Base-by-base conservation (phyloP, 2,113 vertebrate species). In the Elephas maximus region DNA sequence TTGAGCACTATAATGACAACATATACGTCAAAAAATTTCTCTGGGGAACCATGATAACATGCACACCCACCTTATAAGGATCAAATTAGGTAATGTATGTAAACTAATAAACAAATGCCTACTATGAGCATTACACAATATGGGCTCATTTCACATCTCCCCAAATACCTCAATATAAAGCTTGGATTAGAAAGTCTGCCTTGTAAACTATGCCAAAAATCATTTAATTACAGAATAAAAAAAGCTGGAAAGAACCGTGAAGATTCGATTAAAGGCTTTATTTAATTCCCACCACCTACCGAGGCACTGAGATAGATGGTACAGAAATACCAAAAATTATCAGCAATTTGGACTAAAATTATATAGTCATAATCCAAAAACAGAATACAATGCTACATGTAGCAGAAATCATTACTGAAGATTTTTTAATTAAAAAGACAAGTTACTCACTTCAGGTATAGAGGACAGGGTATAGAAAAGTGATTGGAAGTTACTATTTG, bases 151-250 rank as follows among this genome's bases (percentile, higher is more conserved):
- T 91, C 53, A 78, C 1, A 91, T 45, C 53, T 92, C 45, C 48
- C 80, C 18, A 85, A 37, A 93, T 87, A n/a, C 15, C 65, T 79
- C 33, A 90, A 84, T 28, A 81, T 84, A 71, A 90, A 85, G 76
- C 8, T 76, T 48, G 76, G 21, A 60, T 73, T 48, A 48, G 20
- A 82, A 90, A 73, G 9, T 53, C 89, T 90, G 96, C 57, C 79
- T 93, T 96, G 90, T 74, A 78, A 96, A 90, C 26, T 62, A 53
- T 82, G 37, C 45, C 21, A 63, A 73, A 90, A 95, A 86, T 78
- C 17, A 20, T 37, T 86, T 81, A 65, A 94, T 51, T 3, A 89
- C 37, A 84, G 23, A 95, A 60, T n/a, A 57, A 57, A 45, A 78
- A 53, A 65, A 77, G 33, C 48, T 96, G 28, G 20, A 81, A 73